A percentile compares a stretch with the other conserved stretches of the same genome.
Evolutionary conservation across 2,113 vertebrate species (phyloP).

Genomic region (Archilochus colubris): DNA sequence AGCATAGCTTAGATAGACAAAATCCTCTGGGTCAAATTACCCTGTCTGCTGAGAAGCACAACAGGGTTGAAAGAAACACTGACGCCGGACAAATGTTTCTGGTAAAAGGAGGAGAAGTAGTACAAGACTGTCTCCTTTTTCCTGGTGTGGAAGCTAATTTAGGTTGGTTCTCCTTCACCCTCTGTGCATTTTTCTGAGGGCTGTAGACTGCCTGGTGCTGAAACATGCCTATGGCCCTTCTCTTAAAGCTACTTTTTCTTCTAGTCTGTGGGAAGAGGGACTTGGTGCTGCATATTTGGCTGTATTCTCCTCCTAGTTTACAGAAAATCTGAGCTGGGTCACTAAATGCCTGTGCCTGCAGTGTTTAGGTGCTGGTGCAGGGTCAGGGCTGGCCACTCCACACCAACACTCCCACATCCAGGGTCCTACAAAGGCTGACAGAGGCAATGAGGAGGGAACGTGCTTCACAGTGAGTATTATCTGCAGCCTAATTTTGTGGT

Average conservation of each 20-base stretch:
- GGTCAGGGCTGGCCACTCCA: accelerated
- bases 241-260: neutral
- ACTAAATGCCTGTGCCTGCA: accelerated
- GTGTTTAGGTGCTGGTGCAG: accelerated
- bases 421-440: neutral
- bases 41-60: constrained; percentile 30
- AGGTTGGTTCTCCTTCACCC: neutral
- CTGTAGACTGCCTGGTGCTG: neutral
- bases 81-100: neutral
- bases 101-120: neutral
- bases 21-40: constrained; percentile 53
- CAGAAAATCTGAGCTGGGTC: neutral
- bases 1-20: constrained; percentile 36
- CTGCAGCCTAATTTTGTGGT: neutral
- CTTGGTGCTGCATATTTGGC: neutral
- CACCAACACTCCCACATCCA: neutral
- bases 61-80: constrained; percentile 24
- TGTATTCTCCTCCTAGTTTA: neutral
- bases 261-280: neutral
- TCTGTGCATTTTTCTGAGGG: neutral
- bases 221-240: neutral
- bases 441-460: neutral
- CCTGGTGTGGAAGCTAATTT: neutral
- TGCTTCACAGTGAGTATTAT: neutral
- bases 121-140: neutral